These are phyloP conservation scores for Eptatretus burgeri DNA, from an alignment of 2,113 vertebrate species.

Conservation along the genomic window DNA sequence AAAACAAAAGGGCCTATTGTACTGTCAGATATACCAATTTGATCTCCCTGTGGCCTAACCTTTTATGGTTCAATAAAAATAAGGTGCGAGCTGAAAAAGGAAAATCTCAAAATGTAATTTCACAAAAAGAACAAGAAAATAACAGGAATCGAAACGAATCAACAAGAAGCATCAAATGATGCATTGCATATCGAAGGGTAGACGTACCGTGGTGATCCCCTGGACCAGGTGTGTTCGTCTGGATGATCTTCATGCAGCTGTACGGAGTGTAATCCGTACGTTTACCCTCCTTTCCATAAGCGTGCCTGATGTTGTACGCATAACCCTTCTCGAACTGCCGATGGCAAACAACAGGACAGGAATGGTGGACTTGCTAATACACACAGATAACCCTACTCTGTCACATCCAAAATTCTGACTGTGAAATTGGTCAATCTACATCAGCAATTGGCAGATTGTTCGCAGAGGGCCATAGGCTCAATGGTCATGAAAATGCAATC, in stretches of 20 bases:
- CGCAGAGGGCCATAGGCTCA: too few relatives aligned
- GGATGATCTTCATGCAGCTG: constrained; percentile 94
- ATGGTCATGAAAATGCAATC: too few relatives aligned
- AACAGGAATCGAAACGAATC: too few relatives aligned
- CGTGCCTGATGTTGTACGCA: constrained; percentile 72
- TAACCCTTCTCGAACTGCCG: constrained; percentile 82
- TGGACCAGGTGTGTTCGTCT: constrained; percentile 64
- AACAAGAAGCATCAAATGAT: too few relatives aligned
- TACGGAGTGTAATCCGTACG: constrained; percentile 82
- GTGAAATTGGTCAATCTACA: not conserved
- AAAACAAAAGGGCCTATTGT: too few relatives aligned
- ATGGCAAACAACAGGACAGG: too few relatives aligned
- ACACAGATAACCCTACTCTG: not conserved
- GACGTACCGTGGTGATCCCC: constrained; percentile 83
- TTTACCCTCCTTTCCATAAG: constrained; percentile 74
- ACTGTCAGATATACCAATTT: too few relatives aligned
- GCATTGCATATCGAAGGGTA: not conserved
- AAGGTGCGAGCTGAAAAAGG: too few relatives aligned
- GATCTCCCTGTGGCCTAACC: too few relatives aligned
- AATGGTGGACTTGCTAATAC: not conserved
- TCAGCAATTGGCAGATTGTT: not conserved
- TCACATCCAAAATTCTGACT: not conserved
- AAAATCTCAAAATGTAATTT: too few relatives aligned
- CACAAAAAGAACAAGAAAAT: too few relatives aligned
- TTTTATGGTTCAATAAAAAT: too few relatives aligned